Evolutionary conservation across 2,797 vertebrate genomes (phyloP).

Genomic region (Rhinella marina): DNA sequence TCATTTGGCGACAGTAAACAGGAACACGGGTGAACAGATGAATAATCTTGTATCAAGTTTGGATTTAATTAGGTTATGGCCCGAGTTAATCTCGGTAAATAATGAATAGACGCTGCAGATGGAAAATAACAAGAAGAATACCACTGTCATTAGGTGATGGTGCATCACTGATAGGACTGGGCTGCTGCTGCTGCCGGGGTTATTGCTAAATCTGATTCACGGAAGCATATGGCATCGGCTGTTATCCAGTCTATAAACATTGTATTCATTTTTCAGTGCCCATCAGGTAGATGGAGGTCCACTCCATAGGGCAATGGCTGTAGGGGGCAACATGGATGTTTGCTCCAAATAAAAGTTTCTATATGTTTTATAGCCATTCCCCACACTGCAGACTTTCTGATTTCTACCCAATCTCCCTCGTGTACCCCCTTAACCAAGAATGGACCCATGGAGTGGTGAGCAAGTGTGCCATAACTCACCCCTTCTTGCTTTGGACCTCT

Average conservation of each 20-base stretch:
- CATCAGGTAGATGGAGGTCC: neutral
- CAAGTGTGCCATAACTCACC: too few relatives aligned
- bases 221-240: neutral
- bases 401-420: too few relatives aligned
- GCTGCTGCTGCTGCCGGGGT: neutral
- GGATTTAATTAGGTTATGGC: conserved; percentile 50
- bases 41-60: conserved; percentile 44
- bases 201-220: neutral
- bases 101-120: neutral
- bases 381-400: too few relatives aligned
- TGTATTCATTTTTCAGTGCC: neutral
- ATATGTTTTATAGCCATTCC: too few relatives aligned
- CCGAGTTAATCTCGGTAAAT: conserved; percentile 42
- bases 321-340: too few relatives aligned
- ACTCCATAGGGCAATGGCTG: too few relatives aligned
- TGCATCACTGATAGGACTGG: conserved; percentile 18
- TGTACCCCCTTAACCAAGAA: too few relatives aligned
- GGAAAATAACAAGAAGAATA: conserved; percentile 28
- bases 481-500: too few relatives aligned
- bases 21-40: conserved; percentile 37
- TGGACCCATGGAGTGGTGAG: too few relatives aligned
- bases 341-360: too few relatives aligned
- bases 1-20: conserved; percentile 35
- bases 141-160: neutral
- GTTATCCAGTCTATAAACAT: neutral